Evolutionary conservation across 2,888 invertebrate genomes (phyloP).

Genomic region (Herminia tarsipennalis): DNA sequence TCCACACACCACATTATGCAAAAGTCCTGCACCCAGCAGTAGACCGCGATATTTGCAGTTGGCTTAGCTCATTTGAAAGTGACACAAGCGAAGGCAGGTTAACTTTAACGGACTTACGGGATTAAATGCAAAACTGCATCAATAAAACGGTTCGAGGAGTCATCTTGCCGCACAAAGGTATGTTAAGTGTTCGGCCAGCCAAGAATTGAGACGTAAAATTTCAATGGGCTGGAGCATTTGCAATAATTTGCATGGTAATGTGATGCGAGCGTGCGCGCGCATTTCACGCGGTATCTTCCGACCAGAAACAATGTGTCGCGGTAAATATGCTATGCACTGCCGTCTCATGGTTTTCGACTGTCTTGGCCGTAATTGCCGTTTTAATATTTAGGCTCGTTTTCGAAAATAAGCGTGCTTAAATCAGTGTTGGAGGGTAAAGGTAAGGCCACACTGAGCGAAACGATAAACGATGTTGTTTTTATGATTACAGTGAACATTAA

Average conservation of each 20-base stretch:
- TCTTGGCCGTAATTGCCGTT: neutral
- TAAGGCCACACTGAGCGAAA: neutral
- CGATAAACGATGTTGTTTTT: no score
- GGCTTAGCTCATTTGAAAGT: no score
- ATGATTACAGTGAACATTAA: no score
- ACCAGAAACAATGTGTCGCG: conserved; percentile 31
- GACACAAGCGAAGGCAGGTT: conserved; percentile 3
- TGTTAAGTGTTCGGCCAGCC: conserved; percentile 43
- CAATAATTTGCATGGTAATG: conserved; percentile 52
- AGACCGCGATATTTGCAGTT: no score
- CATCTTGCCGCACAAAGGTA: conserved; percentile 45
- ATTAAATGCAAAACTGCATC: conserved; percentile 47
- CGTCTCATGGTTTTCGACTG: neutral
- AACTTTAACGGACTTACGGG: conserved; percentile 14
- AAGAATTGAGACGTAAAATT: conserved; percentile 65
- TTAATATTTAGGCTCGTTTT: conserved; percentile 3
- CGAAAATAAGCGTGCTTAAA: neutral
- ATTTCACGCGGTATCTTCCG: conserved; percentile 43
- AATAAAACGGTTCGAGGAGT: conserved; percentile 35
- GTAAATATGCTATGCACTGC: conserved; percentile 1
- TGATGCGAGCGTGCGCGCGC: conserved; percentile 50
- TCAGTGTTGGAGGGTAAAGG: neutral
- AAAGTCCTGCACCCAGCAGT: no score
- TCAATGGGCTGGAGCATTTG: conserved; percentile 51
- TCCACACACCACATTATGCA: no score